Conservation (phyloP, 2,888 invertebrate species). For the Drosophila nr. perissopoda region DNA sequence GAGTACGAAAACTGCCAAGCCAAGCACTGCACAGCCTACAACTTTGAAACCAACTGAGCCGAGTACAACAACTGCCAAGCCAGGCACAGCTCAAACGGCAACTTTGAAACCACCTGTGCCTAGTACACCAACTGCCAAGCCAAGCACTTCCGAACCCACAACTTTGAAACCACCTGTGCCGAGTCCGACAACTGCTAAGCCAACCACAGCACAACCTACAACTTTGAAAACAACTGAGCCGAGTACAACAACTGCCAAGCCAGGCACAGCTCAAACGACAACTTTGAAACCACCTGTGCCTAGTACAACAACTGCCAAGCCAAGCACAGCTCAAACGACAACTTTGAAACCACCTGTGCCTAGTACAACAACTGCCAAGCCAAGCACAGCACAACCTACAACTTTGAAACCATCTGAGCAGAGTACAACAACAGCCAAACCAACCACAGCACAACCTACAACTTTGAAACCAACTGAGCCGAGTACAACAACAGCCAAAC, state of each 20-base stretch:
- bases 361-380: background rate
- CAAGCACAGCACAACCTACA: background rate
- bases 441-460: background rate
- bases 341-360: background rate
- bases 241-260: background rate
- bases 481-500: background rate
- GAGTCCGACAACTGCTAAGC: background rate
- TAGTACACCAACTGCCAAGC: background rate
- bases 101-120: background rate
- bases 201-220: background rate
- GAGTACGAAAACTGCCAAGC: constrained; percentile 1
- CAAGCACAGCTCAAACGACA: background rate
- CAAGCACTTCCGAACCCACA: background rate
- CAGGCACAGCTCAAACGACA: background rate
- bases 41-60: constrained; percentile 1
- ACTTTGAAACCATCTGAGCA: background rate
- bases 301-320: background rate
- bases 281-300: background rate
- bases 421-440: background rate
- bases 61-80: background rate
- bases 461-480: background rate
- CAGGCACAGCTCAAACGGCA: background rate
- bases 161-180: background rate
- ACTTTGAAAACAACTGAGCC: background rate
- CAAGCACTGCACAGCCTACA: background rate